Conservation (phyloP, 2,888 invertebrate genomes). For the Phytoseiulus persimilis region DNA sequence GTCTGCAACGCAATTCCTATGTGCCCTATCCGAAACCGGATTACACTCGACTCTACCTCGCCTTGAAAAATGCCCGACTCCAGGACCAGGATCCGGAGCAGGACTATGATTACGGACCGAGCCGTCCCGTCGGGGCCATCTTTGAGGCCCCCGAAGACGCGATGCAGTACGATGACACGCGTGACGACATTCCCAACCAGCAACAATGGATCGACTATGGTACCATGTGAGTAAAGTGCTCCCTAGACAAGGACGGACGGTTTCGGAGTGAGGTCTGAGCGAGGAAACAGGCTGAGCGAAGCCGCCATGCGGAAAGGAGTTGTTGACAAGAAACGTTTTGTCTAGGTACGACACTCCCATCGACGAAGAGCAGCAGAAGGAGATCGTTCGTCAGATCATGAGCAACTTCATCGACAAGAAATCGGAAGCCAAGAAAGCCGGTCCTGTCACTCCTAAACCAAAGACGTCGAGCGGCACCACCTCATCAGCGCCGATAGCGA, state of each 20-base stretch:
- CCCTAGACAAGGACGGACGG: no score
- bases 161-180: constrained; percentile 31
- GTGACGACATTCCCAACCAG: constrained; percentile 8
- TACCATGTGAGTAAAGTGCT: not conserved
- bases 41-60: constrained; percentile 35
- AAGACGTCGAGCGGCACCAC: not conserved
- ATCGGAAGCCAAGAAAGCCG: constrained; percentile 12
- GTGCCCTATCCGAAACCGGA: constrained; percentile 31
- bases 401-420: constrained; percentile 15
- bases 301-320: no score
- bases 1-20: constrained; percentile 31
- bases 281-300: no score
- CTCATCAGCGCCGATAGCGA: not conserved
- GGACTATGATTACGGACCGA: constrained; percentile 31
- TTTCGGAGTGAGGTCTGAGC: no score
- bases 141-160: constrained; percentile 21
- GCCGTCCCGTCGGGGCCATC: constrained; percentile 22
- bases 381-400: constrained; percentile 28
- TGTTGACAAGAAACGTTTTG: not conserved
- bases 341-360: constrained; percentile 22
- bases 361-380: constrained; percentile 23
- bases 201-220: constrained; percentile 31
- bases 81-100: constrained; percentile 17
- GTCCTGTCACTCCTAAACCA: not conserved
- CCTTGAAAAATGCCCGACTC: constrained; percentile 26